Conservation (phyloP, 2,888 invertebrate genomes). For the Mantis religiosa region DNA sequence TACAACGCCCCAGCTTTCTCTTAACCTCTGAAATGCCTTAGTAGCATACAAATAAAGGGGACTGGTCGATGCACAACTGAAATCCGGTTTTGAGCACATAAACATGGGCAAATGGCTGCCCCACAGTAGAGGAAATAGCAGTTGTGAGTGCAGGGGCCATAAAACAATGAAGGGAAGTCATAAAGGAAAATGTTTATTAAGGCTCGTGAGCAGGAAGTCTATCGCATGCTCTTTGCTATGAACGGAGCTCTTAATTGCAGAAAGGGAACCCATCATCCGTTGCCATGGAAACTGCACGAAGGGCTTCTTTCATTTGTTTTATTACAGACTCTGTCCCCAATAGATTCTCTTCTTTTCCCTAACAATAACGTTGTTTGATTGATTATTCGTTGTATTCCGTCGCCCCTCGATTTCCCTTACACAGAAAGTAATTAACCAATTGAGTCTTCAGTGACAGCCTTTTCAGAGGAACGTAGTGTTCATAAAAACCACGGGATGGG, state of each 20-base stretch:
- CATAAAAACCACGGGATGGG: no score
- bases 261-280: background rate
- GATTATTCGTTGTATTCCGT: no score
- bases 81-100: background rate
- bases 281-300: background rate
- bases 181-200: background rate
- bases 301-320: background rate
- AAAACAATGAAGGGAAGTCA: background rate
- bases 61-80: background rate
- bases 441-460: no score
- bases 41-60: background rate
- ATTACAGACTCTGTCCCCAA: background rate
- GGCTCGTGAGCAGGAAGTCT: background rate
- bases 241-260: background rate
- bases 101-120: background rate
- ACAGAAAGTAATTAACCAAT: no score
- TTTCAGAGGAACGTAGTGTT: no score
- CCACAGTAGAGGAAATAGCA: background rate
- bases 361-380: background rate
- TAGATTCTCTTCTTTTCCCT: background rate
- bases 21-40: background rate
- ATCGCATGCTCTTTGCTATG: background rate
- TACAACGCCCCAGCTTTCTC: background rate
- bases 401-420: no score
- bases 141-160: background rate